Evolutionary conservation across 2,888 invertebrate genomes (phyloP), one percentile per base, ranked within the genome.

Genomic region (Cheilosia soror): DNA sequence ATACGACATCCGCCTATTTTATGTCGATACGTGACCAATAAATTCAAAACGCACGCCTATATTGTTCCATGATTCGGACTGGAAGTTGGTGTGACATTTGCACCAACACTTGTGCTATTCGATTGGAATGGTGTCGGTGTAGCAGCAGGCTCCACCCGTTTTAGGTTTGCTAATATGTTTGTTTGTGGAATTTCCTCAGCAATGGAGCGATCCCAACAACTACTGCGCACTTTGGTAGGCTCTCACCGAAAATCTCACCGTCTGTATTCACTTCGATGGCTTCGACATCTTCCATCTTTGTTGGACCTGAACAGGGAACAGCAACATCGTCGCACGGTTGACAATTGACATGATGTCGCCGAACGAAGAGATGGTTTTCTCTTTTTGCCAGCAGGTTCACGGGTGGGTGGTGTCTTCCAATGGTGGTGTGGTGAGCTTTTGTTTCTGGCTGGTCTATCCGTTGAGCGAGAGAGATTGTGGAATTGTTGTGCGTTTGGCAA

Each of bases 281-380:
- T 77, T 85, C 85, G 85, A 85, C 85, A 85, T 85, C 85, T 85
- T 85, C 85, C 81, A 85, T 85, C 85, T 85, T 85, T 85, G 85
- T 85, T 85, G 81, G 51, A 72, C 84, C 40, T 42, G 63, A 78
- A 78, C 57, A 37, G 37, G n/a, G n/a, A n/a, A n/a, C 9, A 13
- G 13, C 11, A 27, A 73, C 57, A 5, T 13, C 11, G 13, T 13
- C 11, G 51, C 27, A 25, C 51, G 55, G 51, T n/a, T 78, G 68
- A 79, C 75, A 79, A 75, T 84, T 84, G 79, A 79, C 79, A 76
- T 60, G 69, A 76, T 79, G 75, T 84, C 53, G 80, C 62, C 72
- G 71, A 15, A 42, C 44, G 44, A 44, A 66, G 73, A 37, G 40
- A 29, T 53, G 68, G 79, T 79, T 71, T 66, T 84, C 75, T 79